Base-by-base conservation (phyloP, 1,140 invertebrate species). In the Papilio glaucus region DNA sequence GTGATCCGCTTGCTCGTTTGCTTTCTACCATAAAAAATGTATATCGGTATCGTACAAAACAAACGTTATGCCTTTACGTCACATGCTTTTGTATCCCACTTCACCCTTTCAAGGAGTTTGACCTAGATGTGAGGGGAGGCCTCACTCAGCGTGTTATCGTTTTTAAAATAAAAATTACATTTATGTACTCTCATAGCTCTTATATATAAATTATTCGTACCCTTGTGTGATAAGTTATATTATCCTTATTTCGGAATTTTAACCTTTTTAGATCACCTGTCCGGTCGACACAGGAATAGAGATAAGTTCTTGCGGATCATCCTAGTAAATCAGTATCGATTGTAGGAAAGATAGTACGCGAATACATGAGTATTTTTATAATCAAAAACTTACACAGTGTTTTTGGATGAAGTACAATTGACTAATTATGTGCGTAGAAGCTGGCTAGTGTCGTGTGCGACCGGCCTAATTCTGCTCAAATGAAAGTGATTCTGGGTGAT, bases 71-170 rank as follows among this genome's bases (percentile, higher is more conserved):
- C 49, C 24, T 24, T 57, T 26, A 57, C 21, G 49, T 57, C 49
- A 57, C 49, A 9, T 57, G 12, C 21, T 57, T 57, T 57, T 57
- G 49, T 57, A 57, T 57, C 21, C 49, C 49, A 57, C 49, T 57
- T 57, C 9, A 57, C 49, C 49, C 49, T 57, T 57, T 57, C 49
- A 57, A 57, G 21, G 21, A 57, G 49, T 57, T 57, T 57, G 49
- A 57, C 49, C 49, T 57, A 57, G 49, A 57, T 57, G 49, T 9
- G 2, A 33, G 6, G n/a, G 45, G 18, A 24, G 9, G 18, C 18
- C 21, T 57, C 9, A 26, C 15, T 45, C 42, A 18, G 13, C 6
- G 42, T 57, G 49, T 57, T 26, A 57, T 26, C 49, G 49, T 24
- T 57, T 57, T 57, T 24, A 57, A 57, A 57, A 57, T 57, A 57